Evolutionary conservation across 2,113 vertebrate genomes (phyloP).

Genomic region (Centropus unirufus): DNA sequence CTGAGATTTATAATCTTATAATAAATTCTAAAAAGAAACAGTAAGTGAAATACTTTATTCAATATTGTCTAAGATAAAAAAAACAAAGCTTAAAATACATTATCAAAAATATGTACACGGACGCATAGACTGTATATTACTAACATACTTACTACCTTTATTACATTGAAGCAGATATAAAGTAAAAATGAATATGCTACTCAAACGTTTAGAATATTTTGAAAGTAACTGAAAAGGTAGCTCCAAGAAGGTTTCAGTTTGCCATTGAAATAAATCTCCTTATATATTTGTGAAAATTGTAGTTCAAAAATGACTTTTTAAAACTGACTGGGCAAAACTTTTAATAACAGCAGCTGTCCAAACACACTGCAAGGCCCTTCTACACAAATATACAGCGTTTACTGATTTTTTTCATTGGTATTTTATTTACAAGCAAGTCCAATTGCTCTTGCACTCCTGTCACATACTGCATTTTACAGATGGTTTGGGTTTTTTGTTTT

Average conservation of each 20-base stretch:
- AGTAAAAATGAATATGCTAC: not conserved
- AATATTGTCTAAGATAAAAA: not conserved
- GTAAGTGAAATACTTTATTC: not conserved
- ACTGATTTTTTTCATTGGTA: not conserved
- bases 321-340: conserved; percentile 42
- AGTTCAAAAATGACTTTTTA: not conserved
- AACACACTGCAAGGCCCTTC: conserved; percentile 50
- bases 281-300: conserved; percentile 13
- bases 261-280: not conserved
- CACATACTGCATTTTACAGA: not conserved
- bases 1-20: not conserved
- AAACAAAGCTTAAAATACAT: not conserved
- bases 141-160: not conserved
- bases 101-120: not conserved
- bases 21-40: not conserved
- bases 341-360: conserved; percentile 69
- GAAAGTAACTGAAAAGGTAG: not conserved
- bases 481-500: not conserved
- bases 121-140: not conserved
- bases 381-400: conserved; percentile 45
- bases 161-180: not conserved
- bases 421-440: conserved; percentile 34
- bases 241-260: not conserved
- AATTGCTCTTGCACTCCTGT: not conserved
- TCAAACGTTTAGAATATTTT: not conserved